phyloP scores from a whole-genome alignment of 2,113 vertebrate genomes.

The Podarcis muralis region DNA sequence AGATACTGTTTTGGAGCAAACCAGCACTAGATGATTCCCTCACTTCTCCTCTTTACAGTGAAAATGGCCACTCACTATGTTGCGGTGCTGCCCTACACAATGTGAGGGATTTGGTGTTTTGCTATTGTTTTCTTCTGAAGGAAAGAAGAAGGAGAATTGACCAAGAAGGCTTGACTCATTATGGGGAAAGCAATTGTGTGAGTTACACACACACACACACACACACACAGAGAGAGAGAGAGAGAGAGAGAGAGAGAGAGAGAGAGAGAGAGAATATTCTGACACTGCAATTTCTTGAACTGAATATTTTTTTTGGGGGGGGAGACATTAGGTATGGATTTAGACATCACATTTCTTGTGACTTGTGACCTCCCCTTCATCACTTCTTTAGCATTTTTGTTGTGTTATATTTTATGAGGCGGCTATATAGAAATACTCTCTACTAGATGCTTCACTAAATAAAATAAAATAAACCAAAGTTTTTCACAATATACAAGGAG shows the following conservation, averaged over 20 bases:
- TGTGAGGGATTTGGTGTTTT: accelerated
- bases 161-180: neutral
- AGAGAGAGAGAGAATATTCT: neutral
- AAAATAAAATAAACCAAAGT: neutral
- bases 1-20: slow-evolving; percentile 2
- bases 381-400: neutral
- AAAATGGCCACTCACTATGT: slow-evolving; percentile 7
- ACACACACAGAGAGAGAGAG: too few species aligned
- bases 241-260: too few species aligned
- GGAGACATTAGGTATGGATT: neutral
- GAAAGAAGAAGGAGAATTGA: neutral
- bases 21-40: neutral
- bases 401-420: neutral
- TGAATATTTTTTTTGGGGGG: neutral
- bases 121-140: neutral
- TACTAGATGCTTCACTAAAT: neutral
- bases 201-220: too few species aligned
- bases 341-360: neutral
- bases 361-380: neutral
- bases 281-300: neutral
- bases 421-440: too few species aligned
- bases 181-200: neutral
- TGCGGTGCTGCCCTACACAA: neutral
- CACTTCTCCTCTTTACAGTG: neutral
- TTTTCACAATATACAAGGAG: neutral